Evolutionary conservation across 2,113 vertebrate species (phyloP), one percentile per base, ranked within the genome.

Genomic region (Rhagologus leucostigma): DNA sequence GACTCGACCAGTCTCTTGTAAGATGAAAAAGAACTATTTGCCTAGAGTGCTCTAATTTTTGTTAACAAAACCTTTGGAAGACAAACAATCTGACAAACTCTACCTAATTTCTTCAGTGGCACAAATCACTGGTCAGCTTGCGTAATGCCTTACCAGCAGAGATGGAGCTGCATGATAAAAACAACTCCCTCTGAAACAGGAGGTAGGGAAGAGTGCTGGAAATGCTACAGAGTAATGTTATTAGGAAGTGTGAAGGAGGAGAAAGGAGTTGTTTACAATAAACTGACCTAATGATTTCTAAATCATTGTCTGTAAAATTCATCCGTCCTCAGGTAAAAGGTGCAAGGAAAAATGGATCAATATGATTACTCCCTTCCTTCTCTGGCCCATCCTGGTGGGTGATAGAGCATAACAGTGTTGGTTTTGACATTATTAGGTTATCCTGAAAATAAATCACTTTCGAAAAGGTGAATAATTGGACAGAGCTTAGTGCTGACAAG

Each of bases 391-490:
- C 82, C 90, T 95, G 79, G 63, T 67, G 84, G 82, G 93, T 96
- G 95, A 96, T 19, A 92, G 96, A 97, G 96, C 85, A 74, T 95
- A 96, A 93, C 63, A 46, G 62, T 94, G 94, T 95, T 97, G 91
- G 77, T 94, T 97, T 95, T 97, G 94, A 94, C 96, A 96, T 97
- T 97, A 96, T 95, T 97, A 95, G 90, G 76, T 96, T 96, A 97
- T 95, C 70, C 95, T 90, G 74, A 95, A 97, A 98, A 95, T 96
- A 97, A 97, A 98, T 98, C 87, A 95, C 78, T 96, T 97, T 96
- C 67, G 94, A 96, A 97, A 96, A 96, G 93, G 89, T 94, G 95
- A 98, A 97, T 97, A 93, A 96, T 93, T 97, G 97, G 90, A 90
- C 90, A 96, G 78, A 89, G 76, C 84, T 97, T 96, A 95, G 83